Base-by-base conservation (phyloP, 2,888 invertebrate species). In the Drosophila dives region DNA sequence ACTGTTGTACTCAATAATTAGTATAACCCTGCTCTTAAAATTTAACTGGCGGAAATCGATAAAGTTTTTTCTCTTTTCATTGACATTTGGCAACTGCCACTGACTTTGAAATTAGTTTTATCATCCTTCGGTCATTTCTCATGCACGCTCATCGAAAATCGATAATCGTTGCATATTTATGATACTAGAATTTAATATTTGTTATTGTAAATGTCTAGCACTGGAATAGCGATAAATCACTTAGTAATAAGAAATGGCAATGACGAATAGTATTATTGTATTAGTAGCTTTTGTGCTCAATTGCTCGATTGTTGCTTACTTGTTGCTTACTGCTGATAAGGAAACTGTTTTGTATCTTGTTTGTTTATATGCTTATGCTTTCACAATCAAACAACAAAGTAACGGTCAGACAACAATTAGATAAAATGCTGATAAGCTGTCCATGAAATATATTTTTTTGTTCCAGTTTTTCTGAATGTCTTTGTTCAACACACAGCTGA, bases 291-390 rank as follows among this genome's bases (percentile, higher is more conserved):
- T 42, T n/a, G 23, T 23, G 45, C 15, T 58, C 64, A 62, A 74
- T 65, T 63, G 45, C 45, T 64, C n/a, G n/a, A 36, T 29, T 23
- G 40, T 29, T 29, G 29, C 29, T 29, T 67, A 51, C 58, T 66
- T 81, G 79, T 81, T 81, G 68, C 79, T 66, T 72, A 73, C 69
- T 73, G 64, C 75, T 79, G 80, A 81, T 79, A 80, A 73, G 59
- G 66, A 74, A 69, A 60, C 61, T 45, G 63, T 69, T 72, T 61
- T 48, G 49, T 50, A 26, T 38, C 33, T 60, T 23, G 23, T 38
- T 59, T 33, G 26, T 20, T 53, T 54, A 36, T 38, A 50, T 48
- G 59, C 45, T 59, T 42, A 72, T 72, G 67, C 29, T 56, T 56
- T 20, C 51, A 51, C 15, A 42, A 29, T 45, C 29, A 23, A 34